These are phyloP conservation scores for Cuniculus paca DNA, from an alignment of 2,797 vertebrate species.

Conservation along the genomic window DNA sequence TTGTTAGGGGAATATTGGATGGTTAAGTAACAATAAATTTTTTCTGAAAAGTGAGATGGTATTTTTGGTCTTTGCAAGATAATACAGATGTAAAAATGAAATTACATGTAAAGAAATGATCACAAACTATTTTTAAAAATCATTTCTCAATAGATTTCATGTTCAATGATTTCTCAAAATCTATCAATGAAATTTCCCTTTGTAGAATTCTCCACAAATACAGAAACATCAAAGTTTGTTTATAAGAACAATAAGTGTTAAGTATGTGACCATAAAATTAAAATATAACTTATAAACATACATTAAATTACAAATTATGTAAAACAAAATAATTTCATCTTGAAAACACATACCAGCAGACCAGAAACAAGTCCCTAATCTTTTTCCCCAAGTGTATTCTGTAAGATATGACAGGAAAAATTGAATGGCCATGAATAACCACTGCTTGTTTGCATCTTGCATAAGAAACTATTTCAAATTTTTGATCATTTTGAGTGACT, in stretches of 20 bases:
- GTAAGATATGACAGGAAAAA: neutral
- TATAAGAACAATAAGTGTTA: neutral
- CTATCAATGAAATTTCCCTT: neutral
- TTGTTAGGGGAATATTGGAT: neutral
- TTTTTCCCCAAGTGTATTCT: neutral
- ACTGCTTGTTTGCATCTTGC: conserved; percentile 32
- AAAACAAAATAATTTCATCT: neutral
- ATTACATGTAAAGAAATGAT: neutral
- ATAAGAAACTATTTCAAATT: conserved; percentile 53
- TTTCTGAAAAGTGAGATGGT: neutral
- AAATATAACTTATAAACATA: neutral
- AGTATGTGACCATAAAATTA: neutral
- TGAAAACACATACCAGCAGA: neutral
- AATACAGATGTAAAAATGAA: neutral
- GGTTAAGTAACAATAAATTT: neutral
- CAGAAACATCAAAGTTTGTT: neutral
- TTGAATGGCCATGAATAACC: neutral
- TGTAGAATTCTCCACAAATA: neutral
- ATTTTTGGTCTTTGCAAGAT: neutral
- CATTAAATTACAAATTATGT: neutral
- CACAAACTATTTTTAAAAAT: neutral
- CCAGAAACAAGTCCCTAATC: neutral
- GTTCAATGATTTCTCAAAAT: neutral
- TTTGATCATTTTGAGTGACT: conserved; percentile 54
- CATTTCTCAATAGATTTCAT: neutral